A percentile compares a stretch with the other conserved stretches of the same genome.
Evolutionary conservation across 2,888 invertebrate genomes (phyloP).

Genomic region (Spodoptera picta): DNA sequence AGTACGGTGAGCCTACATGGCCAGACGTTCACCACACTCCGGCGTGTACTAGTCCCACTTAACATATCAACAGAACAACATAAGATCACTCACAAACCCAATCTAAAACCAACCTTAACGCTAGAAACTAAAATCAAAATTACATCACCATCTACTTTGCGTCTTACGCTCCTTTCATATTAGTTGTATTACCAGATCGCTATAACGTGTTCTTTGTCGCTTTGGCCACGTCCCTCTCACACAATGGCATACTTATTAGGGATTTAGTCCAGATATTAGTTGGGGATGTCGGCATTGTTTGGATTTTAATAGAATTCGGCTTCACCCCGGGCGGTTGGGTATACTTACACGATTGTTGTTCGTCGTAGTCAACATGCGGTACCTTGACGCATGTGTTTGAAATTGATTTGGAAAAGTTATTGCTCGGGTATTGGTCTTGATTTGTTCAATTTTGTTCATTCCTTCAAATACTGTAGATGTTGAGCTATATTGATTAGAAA

Average conservation of each 20-base stretch:
- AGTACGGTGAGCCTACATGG: conserved; percentile 88
- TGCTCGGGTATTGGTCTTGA: conserved; percentile 56
- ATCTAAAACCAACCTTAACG: conserved; percentile 47
- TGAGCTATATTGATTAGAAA: conserved; percentile 21
- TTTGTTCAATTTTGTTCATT: conserved; percentile 52
- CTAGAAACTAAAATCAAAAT: conserved; percentile 36
- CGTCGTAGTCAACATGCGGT: conserved; percentile 65
- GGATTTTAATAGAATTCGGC: conserved; percentile 87
- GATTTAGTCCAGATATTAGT: conserved; percentile 89
- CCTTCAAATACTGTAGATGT: conserved; percentile 24
- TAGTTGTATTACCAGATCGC: conserved; percentile 74
- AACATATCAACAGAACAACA: conserved; percentile 55
- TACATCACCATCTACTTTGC: conserved; percentile 20
- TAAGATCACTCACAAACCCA: conserved; percentile 54
- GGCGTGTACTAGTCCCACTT: conserved; percentile 78
- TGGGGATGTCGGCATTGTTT: conserved; percentile 88
- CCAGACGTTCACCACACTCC: conserved; percentile 87
- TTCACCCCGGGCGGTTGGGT: conserved; percentile 83
- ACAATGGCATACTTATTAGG: conserved; percentile 89
- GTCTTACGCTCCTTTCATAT: conserved; percentile 33
- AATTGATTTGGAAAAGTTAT: conserved; percentile 66
- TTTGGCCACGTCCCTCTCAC: conserved; percentile 86
- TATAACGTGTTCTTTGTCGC: conserved; percentile 88
- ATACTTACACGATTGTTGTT: conserved; percentile 65
- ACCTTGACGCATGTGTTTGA: conserved; percentile 68